Conservation (phyloP, 2,888 invertebrate species). For the Sialis fuliginosa region DNA sequence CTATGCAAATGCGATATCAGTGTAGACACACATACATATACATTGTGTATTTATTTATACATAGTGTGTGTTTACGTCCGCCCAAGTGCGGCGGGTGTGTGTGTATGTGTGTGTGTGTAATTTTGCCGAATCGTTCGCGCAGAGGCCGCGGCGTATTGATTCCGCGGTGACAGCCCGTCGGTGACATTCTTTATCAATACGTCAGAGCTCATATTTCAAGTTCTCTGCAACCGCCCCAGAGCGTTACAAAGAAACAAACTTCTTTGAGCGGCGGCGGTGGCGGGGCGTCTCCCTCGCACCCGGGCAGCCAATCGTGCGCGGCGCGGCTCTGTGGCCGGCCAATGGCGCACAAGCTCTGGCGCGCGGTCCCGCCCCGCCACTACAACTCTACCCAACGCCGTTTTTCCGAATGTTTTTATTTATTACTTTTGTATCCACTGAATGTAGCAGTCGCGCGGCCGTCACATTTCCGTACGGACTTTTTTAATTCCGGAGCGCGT, state of each 20-base stretch:
- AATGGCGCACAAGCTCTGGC: constrained; percentile 28
- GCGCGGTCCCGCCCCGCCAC: constrained; percentile 17
- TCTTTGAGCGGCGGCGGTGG: constrained; percentile 18
- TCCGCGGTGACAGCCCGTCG: constrained; percentile 42
- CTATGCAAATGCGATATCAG: no score
- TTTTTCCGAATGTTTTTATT: constrained; percentile 44
- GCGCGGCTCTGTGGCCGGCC: constrained; percentile 15
- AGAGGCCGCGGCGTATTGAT: constrained; percentile 20
- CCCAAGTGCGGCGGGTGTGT: no score
- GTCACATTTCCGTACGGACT: constrained; percentile 7
- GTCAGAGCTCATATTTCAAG: constrained; percentile 32
- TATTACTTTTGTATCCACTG: constrained; percentile 53
- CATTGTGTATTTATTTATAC: no score
- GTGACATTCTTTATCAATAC: constrained; percentile 49
- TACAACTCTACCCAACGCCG: constrained; percentile 22
- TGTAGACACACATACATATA: no score
- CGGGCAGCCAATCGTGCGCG: constrained; percentile 18
- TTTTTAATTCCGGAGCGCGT: neutral
- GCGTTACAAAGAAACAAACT: constrained; percentile 40
- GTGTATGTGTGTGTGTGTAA: neutral
- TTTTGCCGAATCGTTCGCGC: no score
- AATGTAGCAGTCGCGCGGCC: constrained; percentile 38
- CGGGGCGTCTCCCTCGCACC: neutral
- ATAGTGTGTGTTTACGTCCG: no score
- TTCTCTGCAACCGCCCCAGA: constrained; percentile 29